Base-by-base conservation (phyloP, 2,888 invertebrate species). In the Automeris io region DNA sequence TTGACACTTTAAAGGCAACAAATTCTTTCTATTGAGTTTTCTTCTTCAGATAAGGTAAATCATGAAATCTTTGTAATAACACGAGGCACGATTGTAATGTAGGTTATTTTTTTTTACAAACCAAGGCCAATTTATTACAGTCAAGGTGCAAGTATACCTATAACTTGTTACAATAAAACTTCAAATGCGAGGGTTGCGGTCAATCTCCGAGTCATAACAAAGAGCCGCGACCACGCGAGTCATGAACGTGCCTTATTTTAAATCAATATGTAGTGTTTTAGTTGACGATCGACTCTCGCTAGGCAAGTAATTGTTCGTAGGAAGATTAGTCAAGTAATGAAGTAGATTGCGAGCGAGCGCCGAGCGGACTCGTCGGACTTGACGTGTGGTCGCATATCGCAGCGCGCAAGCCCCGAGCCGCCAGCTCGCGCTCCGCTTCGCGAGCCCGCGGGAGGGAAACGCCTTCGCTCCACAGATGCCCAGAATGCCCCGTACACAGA, bases 381-480 rank as follows among this genome's bases (percentile, higher is more conserved):
- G 72, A 72, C 76, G 81, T 78, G 82, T 70, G 77, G 54, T 60
- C 25, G 41, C 56, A 68, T 63, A 34, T 58, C 70, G 65, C 56
- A 68, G 64, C 57, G 79, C 80, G 77, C 80, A 80, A 75, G 76
- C 75, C 72, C 72, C 70, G 61, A 70, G 63, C 70, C 67, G 72
- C 70, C 72, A 68, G 74, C 60, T 51, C 39, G 37, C 39, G 18
- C 61, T 57, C 56, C 55, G 47, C 65, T 55, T 61, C 65, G 62
- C 62, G 54, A 62, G 67, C 62, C 62, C 70, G 79, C 81, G 80
- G 78, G 79, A 76, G 74, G 77, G 78, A 77, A 78, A 78, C 83
- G 83, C 81, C 85, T 83, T 77, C 75, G 57, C 51, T 40, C 47
- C 47, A 61, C 71, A 75, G 70, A 73, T 72, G 69, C 70, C 64